These are phyloP conservation scores for Orcinus orca DNA, from an alignment of 2,113 vertebrate species.

Conservation along the genomic window DNA sequence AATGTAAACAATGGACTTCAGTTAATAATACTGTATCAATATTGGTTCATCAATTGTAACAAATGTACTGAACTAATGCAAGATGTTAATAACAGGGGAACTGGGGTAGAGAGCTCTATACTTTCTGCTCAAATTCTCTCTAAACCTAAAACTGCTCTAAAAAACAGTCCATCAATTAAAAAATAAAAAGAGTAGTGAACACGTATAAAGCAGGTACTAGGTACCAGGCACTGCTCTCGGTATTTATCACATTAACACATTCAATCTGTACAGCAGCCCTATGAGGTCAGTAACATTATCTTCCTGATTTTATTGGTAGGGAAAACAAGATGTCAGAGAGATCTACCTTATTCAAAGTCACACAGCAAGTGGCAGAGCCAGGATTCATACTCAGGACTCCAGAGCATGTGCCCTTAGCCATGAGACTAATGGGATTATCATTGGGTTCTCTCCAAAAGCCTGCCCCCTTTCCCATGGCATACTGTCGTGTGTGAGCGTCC, in stretches of 20 bases:
- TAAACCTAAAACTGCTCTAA: not conserved
- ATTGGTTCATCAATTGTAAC: not conserved
- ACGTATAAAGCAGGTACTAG: not conserved
- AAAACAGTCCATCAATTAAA: not conserved
- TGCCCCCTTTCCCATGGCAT: not conserved
- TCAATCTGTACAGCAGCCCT: not conserved
- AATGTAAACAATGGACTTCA: not conserved
- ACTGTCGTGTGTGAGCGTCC: fast-evolving
- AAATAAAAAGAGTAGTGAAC: not conserved
- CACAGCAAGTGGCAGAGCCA: not conserved
- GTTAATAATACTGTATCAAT: not conserved
- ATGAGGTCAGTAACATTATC: not conserved
- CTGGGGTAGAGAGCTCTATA: not conserved
- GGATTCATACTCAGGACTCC: not conserved
- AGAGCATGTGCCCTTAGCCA: not conserved
- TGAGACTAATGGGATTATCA: not conserved
- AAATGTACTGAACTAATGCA: not conserved
- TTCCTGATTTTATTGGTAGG: not conserved
- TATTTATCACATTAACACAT: not conserved
- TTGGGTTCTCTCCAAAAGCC: not conserved
- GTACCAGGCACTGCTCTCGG: not conserved
- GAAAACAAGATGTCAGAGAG: constrained; percentile 22
- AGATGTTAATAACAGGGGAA: not conserved
- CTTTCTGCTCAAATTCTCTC: not conserved
- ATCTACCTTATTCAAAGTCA: not conserved